These are phyloP conservation scores for Nicator chloris DNA, from an alignment of 2,113 vertebrate genomes.

Conservation along the genomic window DNA sequence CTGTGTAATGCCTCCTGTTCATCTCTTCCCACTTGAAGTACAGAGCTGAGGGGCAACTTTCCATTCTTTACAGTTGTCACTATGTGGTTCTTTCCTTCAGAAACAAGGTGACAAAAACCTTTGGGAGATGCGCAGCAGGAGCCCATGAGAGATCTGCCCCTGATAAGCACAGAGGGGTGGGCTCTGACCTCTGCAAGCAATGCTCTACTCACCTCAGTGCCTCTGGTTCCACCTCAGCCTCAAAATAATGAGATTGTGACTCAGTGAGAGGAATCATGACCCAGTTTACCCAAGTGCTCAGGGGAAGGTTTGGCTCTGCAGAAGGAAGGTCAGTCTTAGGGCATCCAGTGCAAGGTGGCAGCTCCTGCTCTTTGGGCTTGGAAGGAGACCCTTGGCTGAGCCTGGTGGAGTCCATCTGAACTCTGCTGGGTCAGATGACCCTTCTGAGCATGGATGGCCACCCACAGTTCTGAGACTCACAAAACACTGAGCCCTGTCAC, in stretches of 20 bases:
- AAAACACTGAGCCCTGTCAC: background rate
- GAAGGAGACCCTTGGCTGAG: background rate
- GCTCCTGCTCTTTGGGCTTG: background rate
- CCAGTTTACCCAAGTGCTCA: background rate
- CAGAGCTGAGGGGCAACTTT: background rate
- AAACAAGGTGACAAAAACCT: background rate
- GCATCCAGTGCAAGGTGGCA: background rate
- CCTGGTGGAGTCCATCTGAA: background rate
- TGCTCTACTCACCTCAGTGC: background rate
- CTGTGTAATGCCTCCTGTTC: background rate
- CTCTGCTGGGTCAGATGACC: background rate
- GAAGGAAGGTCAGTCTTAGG: background rate
- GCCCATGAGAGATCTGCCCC: background rate
- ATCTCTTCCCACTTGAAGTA: background rate
- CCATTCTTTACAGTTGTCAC: background rate
- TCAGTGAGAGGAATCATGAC: background rate
- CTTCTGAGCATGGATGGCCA: background rate
- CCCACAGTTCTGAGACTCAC: background rate
- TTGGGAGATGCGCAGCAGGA: background rate
- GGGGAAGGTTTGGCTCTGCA: background rate
- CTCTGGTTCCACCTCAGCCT: background rate
- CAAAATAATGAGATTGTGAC: background rate
- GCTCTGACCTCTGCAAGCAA: background rate
- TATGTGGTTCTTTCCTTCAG: background rate
- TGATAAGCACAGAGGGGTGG: background rate